Evolutionary conservation across 2,113 vertebrate genomes (phyloP).

Genomic region (Tachysurus fulvidraco): DNA sequence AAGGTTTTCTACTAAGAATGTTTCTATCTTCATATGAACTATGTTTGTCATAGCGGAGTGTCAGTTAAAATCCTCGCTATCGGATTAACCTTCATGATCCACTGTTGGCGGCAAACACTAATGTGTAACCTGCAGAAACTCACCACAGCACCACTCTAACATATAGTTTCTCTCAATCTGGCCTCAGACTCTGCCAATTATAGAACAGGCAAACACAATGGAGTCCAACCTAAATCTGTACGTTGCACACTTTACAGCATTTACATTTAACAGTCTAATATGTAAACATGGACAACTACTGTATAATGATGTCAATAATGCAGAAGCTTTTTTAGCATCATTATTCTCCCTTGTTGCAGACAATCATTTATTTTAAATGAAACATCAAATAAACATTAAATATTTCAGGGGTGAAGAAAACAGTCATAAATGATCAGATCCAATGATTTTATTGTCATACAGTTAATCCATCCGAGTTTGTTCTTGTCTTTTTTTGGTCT

Average conservation of each 20-base stretch:
- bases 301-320: no score
- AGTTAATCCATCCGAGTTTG: neutral
- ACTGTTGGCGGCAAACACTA: neutral
- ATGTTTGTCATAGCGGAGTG: neutral
- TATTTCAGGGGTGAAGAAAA: neutral
- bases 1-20: neutral
- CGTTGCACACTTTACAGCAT: neutral
- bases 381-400: neutral
- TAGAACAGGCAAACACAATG: constrained; percentile 20
- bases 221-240: neutral
- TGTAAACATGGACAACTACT: no score
- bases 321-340: no score
- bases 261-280: neutral
- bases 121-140: neutral
- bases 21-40: neutral
- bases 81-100: neutral
- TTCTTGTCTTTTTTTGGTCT: neutral
- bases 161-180: constrained; percentile 39
- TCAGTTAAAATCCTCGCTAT: neutral
- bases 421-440: neutral
- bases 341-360: neutral
- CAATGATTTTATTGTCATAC: constrained; percentile 29
- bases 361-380: neutral
- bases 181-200: constrained; percentile 38
- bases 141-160: constrained; percentile 29